These are phyloP conservation scores for Melitaea athalia DNA, from an alignment of 2,888 invertebrate species.

Conservation along the genomic window DNA sequence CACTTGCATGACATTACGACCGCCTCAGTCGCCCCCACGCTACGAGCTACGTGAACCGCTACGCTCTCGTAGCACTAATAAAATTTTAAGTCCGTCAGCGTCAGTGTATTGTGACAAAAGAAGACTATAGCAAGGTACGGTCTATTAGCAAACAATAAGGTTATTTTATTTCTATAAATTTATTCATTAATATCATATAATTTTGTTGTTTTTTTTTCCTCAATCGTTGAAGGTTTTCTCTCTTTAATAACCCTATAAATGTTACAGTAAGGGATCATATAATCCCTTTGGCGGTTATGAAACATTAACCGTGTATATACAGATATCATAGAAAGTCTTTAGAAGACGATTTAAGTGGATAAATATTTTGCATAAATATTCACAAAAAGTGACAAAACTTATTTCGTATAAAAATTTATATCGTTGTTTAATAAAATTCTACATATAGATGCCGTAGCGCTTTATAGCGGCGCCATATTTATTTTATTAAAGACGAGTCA, in stretches of 20 bases:
- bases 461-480: slow-evolving; percentile 34
- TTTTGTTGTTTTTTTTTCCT: not conserved
- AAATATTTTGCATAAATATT: not conserved
- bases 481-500: slow-evolving; percentile 21
- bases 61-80: slow-evolving; percentile 65
- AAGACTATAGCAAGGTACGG: slow-evolving; percentile 36
- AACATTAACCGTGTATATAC: not conserved
- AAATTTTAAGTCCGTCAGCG: slow-evolving; percentile 40
- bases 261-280: not conserved
- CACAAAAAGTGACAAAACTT: not conserved
- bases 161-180: not conserved
- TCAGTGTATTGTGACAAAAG: slow-evolving; percentile 45
- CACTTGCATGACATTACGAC: slow-evolving; percentile 64
- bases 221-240: not conserved
- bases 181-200: not conserved
- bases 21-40: slow-evolving; percentile 70
- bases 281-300: not conserved
- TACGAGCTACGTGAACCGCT: slow-evolving; percentile 65
- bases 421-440: not conserved
- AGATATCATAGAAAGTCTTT: not conserved
- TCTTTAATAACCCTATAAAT: slow-evolving; percentile 16
- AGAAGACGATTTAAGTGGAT: not conserved
- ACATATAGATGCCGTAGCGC: slow-evolving; percentile 2
- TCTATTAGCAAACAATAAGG: slow-evolving; percentile 24
- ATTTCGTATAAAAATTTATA: not conserved